Conservation (phyloP, 2,888 invertebrate species). For the Aleiodes leptofemur region DNA sequence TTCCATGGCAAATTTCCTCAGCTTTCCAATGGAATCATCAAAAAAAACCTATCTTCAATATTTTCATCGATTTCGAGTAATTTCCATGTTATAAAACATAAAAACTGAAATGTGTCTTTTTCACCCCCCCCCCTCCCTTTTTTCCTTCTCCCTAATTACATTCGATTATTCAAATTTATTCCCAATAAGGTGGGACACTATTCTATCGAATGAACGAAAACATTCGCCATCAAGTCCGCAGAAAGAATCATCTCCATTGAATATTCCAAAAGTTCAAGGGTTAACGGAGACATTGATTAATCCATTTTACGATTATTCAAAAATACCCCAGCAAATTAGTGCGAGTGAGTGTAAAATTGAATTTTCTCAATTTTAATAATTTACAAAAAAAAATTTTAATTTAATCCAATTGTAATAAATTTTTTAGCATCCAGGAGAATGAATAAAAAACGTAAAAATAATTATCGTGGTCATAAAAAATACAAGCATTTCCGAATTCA, state of each 20-base stretch:
- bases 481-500: constrained; percentile 13
- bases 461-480: constrained; percentile 24
- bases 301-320: not conserved
- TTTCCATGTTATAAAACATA: too few relatives aligned
- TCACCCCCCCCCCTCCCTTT: too few relatives aligned
- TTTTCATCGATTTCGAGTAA: too few relatives aligned
- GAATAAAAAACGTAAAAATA: constrained; percentile 30
- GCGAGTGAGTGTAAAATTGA: constrained; percentile 3
- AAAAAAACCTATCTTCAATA: too few relatives aligned
- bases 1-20: too few relatives aligned
- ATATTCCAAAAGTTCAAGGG: not conserved
- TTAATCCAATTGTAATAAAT: not conserved
- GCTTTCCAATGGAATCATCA: too few relatives aligned
- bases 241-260: not conserved
- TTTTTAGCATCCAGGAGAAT: constrained; percentile 22
- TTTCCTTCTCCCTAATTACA: not conserved
- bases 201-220: constrained; percentile 34
- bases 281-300: constrained; percentile 4
- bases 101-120: not conserved
- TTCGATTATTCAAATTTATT: not conserved
- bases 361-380: not conserved
- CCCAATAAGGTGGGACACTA: constrained; percentile 27
- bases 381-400: not conserved
- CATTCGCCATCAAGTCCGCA: not conserved
- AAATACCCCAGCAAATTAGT: constrained; percentile 12